phyloP scores from a whole-genome alignment of 2,888 invertebrate genomes.

The Epinotia nisella region DNA sequence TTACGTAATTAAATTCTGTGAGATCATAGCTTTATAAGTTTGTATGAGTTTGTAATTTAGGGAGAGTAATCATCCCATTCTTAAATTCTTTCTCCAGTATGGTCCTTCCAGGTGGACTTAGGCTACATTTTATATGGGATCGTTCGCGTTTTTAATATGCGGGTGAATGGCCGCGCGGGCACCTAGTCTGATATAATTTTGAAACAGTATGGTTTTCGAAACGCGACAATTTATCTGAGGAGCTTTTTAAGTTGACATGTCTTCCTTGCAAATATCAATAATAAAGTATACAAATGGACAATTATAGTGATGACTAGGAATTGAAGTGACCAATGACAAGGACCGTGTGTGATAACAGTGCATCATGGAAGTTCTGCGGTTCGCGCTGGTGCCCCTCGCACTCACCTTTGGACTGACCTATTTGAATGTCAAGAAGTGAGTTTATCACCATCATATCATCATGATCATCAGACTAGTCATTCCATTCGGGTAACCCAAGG shows the following conservation, averaged over 20 bases:
- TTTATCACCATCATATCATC: slow-evolving; percentile 42
- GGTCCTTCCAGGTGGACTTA: too few species aligned
- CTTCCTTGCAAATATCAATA: slow-evolving; percentile 33
- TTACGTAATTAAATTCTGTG: too few species aligned
- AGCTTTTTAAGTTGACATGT: background rate
- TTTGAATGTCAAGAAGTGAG: slow-evolving; percentile 73
- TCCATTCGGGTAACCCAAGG: background rate
- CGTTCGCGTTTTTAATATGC: too few species aligned
- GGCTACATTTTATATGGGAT: too few species aligned
- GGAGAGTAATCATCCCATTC: too few species aligned
- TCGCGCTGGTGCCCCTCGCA: slow-evolving; percentile 67
- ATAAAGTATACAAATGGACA: slow-evolving; percentile 3
- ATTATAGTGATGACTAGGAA: slow-evolving; percentile 8
- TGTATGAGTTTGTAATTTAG: too few species aligned
- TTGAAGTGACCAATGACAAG: slow-evolving; percentile 36
- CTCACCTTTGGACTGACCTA: slow-evolving; percentile 71
- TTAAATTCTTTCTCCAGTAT: too few species aligned
- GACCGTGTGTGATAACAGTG: slow-evolving; percentile 42
- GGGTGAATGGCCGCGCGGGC: too few species aligned
- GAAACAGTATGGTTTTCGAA: background rate
- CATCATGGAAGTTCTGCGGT: slow-evolving; percentile 68
- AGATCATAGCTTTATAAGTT: too few species aligned
- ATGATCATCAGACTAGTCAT: background rate
- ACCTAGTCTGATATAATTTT: background rate
- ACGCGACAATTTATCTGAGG: too few species aligned